A percentile compares a stretch with the other conserved stretches of the same genome.
Evolutionary conservation across 2,888 invertebrate genomes (phyloP).

Genomic region (Stramonita haemastoma): DNA sequence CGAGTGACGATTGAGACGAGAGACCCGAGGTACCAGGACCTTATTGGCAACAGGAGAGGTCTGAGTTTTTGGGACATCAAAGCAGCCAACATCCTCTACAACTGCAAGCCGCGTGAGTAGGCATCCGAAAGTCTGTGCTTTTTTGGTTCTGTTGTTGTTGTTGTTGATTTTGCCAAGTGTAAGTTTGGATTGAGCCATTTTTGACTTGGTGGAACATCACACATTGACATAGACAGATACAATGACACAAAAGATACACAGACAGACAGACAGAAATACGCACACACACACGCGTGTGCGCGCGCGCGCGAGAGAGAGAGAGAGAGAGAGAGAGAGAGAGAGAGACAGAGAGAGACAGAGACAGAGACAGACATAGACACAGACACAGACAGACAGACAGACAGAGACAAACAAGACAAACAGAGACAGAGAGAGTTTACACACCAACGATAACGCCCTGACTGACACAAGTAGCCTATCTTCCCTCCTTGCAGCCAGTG

Average conservation of each 20-base stretch:
- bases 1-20: constrained; percentile 34
- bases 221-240: too few relatives aligned
- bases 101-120: constrained; percentile 38
- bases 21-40: constrained; percentile 33
- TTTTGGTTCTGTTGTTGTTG: not conserved
- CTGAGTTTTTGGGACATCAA: constrained; percentile 46
- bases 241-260: too few relatives aligned
- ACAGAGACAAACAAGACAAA: not conserved
- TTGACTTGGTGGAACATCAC: too few relatives aligned
- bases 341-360: not conserved
- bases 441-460: not conserved
- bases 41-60: constrained; percentile 38
- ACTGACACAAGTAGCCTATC: not conserved
- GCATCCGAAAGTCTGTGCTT: not conserved
- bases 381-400: not conserved
- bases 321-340: not conserved
- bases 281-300: not conserved
- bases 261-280: too few relatives aligned
- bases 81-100: constrained; percentile 38
- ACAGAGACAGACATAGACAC: not conserved
- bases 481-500: not conserved
- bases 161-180: not conserved
- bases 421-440: not conserved
- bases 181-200: too few relatives aligned
- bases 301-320: not conserved